Base-by-base conservation (phyloP, 2,888 invertebrate species). In the Onchidella celtica region DNA sequence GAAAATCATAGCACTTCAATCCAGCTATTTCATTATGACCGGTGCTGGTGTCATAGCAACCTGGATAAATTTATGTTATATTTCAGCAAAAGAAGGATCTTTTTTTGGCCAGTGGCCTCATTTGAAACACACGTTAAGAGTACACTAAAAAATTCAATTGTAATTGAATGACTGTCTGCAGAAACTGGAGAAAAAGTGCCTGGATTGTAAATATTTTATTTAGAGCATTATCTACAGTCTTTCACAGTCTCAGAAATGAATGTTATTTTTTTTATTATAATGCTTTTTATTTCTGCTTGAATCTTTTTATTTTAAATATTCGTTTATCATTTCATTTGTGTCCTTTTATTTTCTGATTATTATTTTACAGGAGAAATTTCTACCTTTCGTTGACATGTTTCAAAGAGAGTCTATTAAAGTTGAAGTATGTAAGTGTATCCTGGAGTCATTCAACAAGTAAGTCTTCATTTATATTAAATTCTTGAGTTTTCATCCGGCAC, bases 351-450 rank as follows among this genome's bases (percentile, higher is more conserved):
- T n/a, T n/a, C n/a, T 47, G 6, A 47, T 47, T 17, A 47, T 73
- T 34, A 32, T 72, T 73, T 82, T 69, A 61, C 92, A 97, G 97
- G 97, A 97, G 83, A 96, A 97, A 89, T 98, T 99, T 92, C 95
- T 98, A 91, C 97, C 97, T 0, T 95, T 98, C 79, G 94, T 99
- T 78, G 98, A 98, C 93, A 94, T 98, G 90, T 97, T 98, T 87
- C 97, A 97, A 91, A 96, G 97, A 85, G 97, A 97, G 86, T 95
- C 95, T 59, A 95, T 96, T 0, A 96, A 96, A 92, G 96, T 97
- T 0, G 96, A 97, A 89, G 96, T 97, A 79, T 97, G 97, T 88
- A 97, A 97, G 93, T 95, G 95, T 68, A 95, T 98, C 21, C 94
- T 98, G 87, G 91, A 92, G 79, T 87, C 91, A 4, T 93, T 92